Evolutionary conservation across 1,140 invertebrate genomes (phyloP).

Genomic region (Tetramorium parvispinum): DNA sequence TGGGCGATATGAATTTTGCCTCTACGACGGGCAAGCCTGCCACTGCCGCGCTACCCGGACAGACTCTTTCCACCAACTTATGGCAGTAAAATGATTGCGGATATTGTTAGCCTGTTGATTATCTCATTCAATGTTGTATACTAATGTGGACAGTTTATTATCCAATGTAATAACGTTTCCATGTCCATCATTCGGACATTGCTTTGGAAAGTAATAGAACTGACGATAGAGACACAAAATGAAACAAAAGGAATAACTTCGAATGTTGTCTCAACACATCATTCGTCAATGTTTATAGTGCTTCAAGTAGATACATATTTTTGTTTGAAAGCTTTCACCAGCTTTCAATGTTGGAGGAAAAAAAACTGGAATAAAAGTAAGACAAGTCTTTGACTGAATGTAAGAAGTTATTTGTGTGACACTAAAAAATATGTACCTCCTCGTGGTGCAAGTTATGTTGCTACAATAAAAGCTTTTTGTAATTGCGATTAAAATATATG

Average conservation of each 20-base stretch:
- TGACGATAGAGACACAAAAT: conserved; percentile 24
- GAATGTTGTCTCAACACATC: conserved; percentile 48
- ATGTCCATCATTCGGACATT: conserved; percentile 51
- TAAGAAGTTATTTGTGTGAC: conserved; percentile 64
- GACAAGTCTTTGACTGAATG: conserved; percentile 65
- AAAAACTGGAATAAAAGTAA: conserved; percentile 59
- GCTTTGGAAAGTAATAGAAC: conserved; percentile 61
- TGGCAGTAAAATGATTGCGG: conserved; percentile 85
- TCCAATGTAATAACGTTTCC: conserved; percentile 66
- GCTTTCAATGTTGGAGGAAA: conserved; percentile 60
- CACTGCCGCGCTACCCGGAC: conserved; percentile 78
- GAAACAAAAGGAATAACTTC: conserved; percentile 30
- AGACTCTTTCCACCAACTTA: conserved; percentile 86
- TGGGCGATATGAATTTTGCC: conserved; percentile 80
- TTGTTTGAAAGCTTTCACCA: conserved; percentile 52
- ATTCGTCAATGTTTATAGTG: conserved; percentile 57
- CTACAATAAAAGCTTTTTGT: conserved; percentile 68
- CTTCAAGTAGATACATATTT: conserved; percentile 65
- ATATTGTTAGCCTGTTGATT: conserved; percentile 77
- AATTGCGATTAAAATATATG: conserved; percentile 56
- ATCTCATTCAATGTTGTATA: conserved; percentile 78
- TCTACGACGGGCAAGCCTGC: conserved; percentile 76
- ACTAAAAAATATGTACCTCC: conserved; percentile 62
- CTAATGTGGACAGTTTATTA: conserved; percentile 70
- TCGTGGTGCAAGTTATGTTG: conserved; percentile 58